Conservation (phyloP, 2,113 vertebrate species). For the Elgaria multicarinata region DNA sequence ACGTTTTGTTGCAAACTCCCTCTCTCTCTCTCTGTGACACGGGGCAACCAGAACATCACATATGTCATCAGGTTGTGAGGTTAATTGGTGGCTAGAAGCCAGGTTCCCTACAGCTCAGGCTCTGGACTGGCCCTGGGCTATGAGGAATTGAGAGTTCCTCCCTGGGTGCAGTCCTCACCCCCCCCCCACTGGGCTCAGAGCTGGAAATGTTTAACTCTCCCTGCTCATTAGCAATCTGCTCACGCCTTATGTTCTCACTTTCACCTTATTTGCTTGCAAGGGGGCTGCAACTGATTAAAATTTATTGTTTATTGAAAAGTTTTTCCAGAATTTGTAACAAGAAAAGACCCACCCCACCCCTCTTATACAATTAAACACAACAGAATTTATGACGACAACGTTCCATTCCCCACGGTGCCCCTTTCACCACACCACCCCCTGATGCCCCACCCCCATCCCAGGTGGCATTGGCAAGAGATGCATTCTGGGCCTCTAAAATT, state of each 20-base stretch:
- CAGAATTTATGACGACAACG: background rate
- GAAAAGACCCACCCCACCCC: background rate
- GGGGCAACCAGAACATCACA: background rate
- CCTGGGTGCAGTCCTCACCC: background rate
- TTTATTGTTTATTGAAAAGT: too few relatives aligned
- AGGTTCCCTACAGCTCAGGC: background rate
- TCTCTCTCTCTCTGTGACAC: too few relatives aligned
- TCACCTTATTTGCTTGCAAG: background rate
- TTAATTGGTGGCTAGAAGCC: background rate
- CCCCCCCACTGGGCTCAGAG: background rate
- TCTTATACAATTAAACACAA: background rate
- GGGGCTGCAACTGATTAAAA: background rate
- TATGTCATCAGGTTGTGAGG: background rate
- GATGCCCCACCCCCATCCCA: too few relatives aligned
- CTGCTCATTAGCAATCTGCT: slow-evolving; percentile 13
- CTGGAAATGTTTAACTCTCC: slow-evolving; percentile 23
- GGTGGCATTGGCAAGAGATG: too few relatives aligned
- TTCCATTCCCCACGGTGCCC: background rate
- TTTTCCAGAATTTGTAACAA: background rate
- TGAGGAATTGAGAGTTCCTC: background rate
- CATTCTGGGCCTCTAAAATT: too few relatives aligned
- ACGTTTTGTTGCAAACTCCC: too few relatives aligned
- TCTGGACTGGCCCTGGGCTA: too few relatives aligned
- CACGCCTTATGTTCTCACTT: background rate
- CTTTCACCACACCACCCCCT: too few relatives aligned